Conservation (phyloP, 2,797 vertebrate species). For the Cossypha polioptera region DNA sequence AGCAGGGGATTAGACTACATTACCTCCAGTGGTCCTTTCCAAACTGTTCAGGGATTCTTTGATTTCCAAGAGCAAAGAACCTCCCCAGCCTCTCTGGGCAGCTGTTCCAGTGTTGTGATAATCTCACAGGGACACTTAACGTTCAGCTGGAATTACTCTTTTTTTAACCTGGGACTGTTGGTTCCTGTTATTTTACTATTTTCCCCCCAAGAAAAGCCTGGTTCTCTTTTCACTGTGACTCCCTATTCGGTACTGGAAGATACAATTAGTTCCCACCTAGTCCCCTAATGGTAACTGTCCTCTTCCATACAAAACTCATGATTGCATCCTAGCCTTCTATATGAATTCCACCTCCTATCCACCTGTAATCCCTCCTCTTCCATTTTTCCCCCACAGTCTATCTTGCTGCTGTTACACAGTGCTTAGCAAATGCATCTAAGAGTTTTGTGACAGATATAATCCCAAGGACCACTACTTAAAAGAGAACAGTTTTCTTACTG, state of each 20-base stretch:
- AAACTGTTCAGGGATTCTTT: background rate
- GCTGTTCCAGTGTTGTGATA: background rate
- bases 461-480: background rate
- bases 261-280: background rate
- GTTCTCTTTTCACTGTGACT: background rate
- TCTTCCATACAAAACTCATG: background rate
- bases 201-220: background rate
- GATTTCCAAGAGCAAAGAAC: background rate
- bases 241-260: background rate
- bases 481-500: background rate
- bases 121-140: background rate
- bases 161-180: background rate
- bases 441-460: background rate
- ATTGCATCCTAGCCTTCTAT: background rate
- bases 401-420: background rate
- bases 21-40: background rate
- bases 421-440: background rate
- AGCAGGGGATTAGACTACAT: background rate
- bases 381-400: background rate
- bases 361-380: background rate
- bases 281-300: background rate
- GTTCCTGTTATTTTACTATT: background rate
- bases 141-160: background rate
- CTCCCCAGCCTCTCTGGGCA: background rate
- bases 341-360: background rate